These are phyloP conservation scores for Schlechtendalia chinensis DNA, from an alignment of 1,140 invertebrate genomes.

Conservation along the genomic window DNA sequence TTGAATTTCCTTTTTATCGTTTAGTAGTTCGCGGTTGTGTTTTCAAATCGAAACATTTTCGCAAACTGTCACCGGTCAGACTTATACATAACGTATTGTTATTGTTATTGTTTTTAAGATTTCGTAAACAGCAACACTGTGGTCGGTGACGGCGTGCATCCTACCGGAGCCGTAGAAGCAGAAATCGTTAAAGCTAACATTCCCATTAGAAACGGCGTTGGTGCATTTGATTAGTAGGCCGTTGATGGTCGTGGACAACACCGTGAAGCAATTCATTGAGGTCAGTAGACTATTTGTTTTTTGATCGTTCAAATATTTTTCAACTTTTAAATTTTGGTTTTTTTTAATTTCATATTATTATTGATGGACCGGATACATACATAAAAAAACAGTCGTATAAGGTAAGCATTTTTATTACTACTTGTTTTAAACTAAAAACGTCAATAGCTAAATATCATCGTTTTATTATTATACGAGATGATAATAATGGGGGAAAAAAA, in stretches of 20 bases:
- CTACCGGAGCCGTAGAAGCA: slow-evolving; percentile 76
- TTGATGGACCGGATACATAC: not conserved
- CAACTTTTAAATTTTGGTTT: slow-evolving; percentile 21
- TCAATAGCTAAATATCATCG: too few species aligned
- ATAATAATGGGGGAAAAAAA: not conserved
- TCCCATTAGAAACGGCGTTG: slow-evolving; percentile 86
- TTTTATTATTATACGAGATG: too few species aligned
- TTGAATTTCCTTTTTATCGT: too few species aligned
- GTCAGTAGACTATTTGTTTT: slow-evolving; percentile 60
- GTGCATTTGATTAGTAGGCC: slow-evolving; percentile 87
- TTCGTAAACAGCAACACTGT: slow-evolving; percentile 85
- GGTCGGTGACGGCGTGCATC: slow-evolving; percentile 71
- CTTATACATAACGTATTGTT: not conserved
- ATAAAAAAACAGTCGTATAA: slow-evolving; percentile 37
- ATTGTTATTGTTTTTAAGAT: slow-evolving; percentile 61
- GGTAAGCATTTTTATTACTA: not conserved
- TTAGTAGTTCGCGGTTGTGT: too few species aligned
- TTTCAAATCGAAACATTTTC: too few species aligned
- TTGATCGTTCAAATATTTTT: not conserved
- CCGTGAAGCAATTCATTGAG: slow-evolving; percentile 79
- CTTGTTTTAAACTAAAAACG: not conserved
- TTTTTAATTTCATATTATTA: slow-evolving; percentile 41
- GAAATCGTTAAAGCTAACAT: slow-evolving; percentile 89
- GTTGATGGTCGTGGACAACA: slow-evolving; percentile 83
- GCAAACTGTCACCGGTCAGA: too few species aligned